A percentile compares a stretch with the other conserved stretches of the same genome.
phyloP scores from a whole-genome alignment of 2,888 invertebrate genomes.

The Entomobrya multifasciata region DNA sequence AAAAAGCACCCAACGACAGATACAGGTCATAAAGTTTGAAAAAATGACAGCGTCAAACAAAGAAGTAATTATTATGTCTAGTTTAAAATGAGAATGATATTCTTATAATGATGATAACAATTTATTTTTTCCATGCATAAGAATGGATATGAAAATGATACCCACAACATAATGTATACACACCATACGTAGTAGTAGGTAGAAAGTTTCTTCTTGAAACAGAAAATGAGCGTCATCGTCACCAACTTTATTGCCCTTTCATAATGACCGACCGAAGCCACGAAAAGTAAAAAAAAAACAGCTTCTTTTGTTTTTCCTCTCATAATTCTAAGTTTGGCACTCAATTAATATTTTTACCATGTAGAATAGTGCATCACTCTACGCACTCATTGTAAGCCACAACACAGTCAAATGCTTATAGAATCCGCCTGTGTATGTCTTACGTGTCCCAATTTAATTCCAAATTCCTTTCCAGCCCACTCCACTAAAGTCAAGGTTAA shows the following conservation, averaged over 20 bases:
- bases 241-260: background rate
- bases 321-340: background rate
- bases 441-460: background rate
- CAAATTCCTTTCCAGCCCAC: slow-evolving; percentile 11
- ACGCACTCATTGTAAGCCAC: slow-evolving; percentile 1
- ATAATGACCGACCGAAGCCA: background rate
- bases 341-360: slow-evolving; percentile 17
- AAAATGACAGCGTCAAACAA: background rate
- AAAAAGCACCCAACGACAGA: no score
- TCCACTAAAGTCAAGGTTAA: slow-evolving; percentile 28
- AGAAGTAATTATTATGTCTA: background rate
- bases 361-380: no score
- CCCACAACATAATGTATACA: no score
- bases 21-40: no score
- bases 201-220: background rate
- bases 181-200: background rate
- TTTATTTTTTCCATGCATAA: background rate
- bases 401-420: background rate
- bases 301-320: background rate
- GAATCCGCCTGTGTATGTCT: background rate
- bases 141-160: no score
- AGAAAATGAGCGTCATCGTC: background rate
- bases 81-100: background rate
- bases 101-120: background rate
- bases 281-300: background rate